Conservation (phyloP, 1,140 invertebrate species). For the Saccostrea glomerata region DNA sequence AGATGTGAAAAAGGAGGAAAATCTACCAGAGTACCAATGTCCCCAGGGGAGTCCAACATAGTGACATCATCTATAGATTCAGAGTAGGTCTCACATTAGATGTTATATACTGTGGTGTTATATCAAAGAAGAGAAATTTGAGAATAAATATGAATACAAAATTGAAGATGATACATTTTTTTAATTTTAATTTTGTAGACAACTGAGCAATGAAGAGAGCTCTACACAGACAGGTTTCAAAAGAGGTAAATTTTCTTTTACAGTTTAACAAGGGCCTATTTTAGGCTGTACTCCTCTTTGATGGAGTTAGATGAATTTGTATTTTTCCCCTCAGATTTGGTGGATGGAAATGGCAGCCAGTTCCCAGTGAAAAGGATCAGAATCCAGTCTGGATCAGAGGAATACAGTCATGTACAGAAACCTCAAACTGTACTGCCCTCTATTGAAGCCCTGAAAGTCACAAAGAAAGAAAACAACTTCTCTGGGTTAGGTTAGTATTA, state of each 20-base stretch:
- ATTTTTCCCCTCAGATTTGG: neutral
- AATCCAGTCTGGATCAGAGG: neutral
- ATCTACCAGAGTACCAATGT: neutral
- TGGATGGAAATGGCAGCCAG: neutral
- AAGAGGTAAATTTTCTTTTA: neutral
- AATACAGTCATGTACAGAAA: neutral
- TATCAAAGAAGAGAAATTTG: no score
- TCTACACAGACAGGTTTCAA: conserved; percentile 11
- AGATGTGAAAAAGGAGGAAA: conserved; percentile 15
- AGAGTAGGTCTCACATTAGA: conserved; percentile 6
- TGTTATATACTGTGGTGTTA: no score
- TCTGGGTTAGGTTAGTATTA: neutral
- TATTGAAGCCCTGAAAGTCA: neutral
- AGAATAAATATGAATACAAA: no score
- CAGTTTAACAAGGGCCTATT: neutral
- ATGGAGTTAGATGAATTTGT: neutral
- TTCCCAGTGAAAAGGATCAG: neutral
- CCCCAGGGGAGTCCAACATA: conserved; percentile 5
- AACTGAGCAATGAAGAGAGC: neutral
- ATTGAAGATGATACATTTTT: no score
- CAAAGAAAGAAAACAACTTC: conserved; percentile 10
- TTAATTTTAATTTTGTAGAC: neutral
- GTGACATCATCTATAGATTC: conserved; percentile 51
- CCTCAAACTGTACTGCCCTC: neutral
- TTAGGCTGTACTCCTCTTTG: neutral